A percentile compares a stretch with the other conserved stretches of the same genome.
Conservation (phyloP, 2,797 vertebrate genomes). For the Picus viridis region DNA sequence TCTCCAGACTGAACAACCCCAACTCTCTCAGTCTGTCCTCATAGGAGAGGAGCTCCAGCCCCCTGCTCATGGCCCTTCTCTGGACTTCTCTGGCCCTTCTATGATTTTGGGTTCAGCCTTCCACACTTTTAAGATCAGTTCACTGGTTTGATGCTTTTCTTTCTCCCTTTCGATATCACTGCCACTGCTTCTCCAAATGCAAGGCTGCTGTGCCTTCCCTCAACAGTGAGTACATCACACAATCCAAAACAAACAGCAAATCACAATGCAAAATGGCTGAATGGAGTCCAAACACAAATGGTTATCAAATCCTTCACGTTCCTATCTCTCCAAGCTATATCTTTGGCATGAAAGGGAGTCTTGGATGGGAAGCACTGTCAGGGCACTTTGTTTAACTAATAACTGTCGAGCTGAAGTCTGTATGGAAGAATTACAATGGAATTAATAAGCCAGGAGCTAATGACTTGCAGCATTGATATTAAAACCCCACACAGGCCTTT, state of each 20-base stretch:
- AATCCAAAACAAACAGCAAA: not conserved
- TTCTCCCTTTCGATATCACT: not conserved
- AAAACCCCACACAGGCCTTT: not conserved
- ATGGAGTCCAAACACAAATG: not conserved
- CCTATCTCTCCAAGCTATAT: not conserved
- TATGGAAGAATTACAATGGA: not conserved
- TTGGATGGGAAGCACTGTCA: not conserved
- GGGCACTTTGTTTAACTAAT: constrained; percentile 12
- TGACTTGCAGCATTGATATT: not conserved
- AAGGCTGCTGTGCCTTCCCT: not conserved
- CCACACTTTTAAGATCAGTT: not conserved
- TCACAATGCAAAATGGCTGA: not conserved
- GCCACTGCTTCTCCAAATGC: not conserved
- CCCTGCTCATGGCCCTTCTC: too few species aligned
- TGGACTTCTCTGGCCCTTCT: not conserved
- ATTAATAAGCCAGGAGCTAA: constrained; percentile 9
- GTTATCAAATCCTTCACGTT: not conserved
- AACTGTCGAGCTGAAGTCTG: not conserved
- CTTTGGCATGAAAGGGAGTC: not conserved
- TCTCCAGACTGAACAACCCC: too few species aligned
- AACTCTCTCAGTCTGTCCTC: too few species aligned
- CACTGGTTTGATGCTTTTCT: not conserved
- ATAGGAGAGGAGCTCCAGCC: too few species aligned
- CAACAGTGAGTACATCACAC: not conserved
- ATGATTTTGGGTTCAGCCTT: not conserved